Evolutionary conservation across 2,888 invertebrate genomes (phyloP), one percentile per base, ranked within the genome.

Genomic region (Brachylomia viminalis): DNA sequence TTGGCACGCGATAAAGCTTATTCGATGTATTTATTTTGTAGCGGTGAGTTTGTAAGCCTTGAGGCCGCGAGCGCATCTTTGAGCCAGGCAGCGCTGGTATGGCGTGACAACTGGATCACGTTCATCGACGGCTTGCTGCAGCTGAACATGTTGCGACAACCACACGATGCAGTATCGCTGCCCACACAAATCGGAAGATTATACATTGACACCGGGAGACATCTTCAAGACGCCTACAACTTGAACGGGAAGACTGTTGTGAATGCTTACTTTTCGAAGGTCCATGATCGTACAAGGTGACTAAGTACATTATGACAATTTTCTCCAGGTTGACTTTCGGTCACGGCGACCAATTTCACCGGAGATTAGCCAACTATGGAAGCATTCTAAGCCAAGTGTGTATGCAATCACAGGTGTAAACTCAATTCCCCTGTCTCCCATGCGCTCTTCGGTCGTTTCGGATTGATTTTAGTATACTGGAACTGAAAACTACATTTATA

Each of bases 51-150:
- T 75, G 71, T 88, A 5, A 89, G 88, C 62, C 89, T 94, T n/a
- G 72, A 77, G 6, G 77, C 69, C 0, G 77, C 83, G 0, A 87
- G 90, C 69, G 49, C 82, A 3, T 64, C 84, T 1, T 58, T 92
- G 20, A 91, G 88, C 3, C 86, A 89, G 33, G 96, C 94, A 2
- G 75, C 87, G 47, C 80, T 97, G 96, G 89, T 92, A 54, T 98
- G 98, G 64, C 42, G 33, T 1, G 64, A 64, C 42, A 64, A 64
- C 42, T 64, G 98, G 98, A 97, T 98, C 0, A 97, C 98, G 7
- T 98, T 98, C 89, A 95, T 99, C 88, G 98, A 99, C 92, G 97
- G 98, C 0, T 97, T 98, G 96, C 93, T 99, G 30, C 99, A 99
- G 94, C 97, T 98, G 77, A 96, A 97, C 67, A 96, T 98, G 17